These are phyloP conservation scores for Rhyzopertha dominica DNA, from an alignment of 1,140 invertebrate species.

Conservation along the genomic window DNA sequence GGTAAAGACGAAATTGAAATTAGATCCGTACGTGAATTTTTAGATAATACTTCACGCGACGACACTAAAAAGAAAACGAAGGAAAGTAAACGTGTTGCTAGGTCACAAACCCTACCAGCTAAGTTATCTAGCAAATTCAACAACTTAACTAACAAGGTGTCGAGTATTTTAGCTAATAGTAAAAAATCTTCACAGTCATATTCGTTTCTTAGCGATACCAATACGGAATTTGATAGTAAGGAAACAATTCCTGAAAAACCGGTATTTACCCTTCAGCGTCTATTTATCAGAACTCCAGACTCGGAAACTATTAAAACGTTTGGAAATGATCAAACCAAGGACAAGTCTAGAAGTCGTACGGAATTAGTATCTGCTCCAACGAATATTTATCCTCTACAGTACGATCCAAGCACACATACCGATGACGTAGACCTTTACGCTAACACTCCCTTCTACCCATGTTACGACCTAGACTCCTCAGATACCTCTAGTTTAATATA, in stretches of 20 bases:
- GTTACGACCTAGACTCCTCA: slow-evolving; percentile 23
- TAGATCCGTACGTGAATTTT: slow-evolving; percentile 48
- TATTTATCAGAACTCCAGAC: slow-evolving; percentile 36
- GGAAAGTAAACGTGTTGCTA: slow-evolving; percentile 5
- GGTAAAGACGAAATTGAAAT: slow-evolving; percentile 53
- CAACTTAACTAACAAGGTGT: slow-evolving; percentile 26
- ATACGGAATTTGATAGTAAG: background rate
- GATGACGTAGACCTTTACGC: slow-evolving; percentile 33
- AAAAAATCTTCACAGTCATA: slow-evolving; percentile 24
- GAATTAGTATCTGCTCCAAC: slow-evolving; percentile 36
- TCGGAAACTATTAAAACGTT: slow-evolving; percentile 3
- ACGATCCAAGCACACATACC: slow-evolving; percentile 13
- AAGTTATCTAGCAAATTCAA: slow-evolving; percentile 20
- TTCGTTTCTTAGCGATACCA: slow-evolving; percentile 5
- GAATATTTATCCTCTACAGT: slow-evolving; percentile 36
- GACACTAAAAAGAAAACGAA: slow-evolving; percentile 1
- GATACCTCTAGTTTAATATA: slow-evolving; percentile 7
- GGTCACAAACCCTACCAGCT: slow-evolving; percentile 26
- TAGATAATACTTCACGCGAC: slow-evolving; percentile 27
- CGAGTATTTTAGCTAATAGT: slow-evolving; percentile 20
- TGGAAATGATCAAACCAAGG: slow-evolving; percentile 14
- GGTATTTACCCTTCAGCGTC: slow-evolving; percentile 35
- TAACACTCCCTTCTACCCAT: slow-evolving; percentile 38
- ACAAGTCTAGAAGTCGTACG: slow-evolving; percentile 22
- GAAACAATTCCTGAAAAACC: slow-evolving; percentile 24